Evolutionary conservation across 2,113 vertebrate genomes (phyloP).

Genomic region (Cheirogaleus medius): DNA sequence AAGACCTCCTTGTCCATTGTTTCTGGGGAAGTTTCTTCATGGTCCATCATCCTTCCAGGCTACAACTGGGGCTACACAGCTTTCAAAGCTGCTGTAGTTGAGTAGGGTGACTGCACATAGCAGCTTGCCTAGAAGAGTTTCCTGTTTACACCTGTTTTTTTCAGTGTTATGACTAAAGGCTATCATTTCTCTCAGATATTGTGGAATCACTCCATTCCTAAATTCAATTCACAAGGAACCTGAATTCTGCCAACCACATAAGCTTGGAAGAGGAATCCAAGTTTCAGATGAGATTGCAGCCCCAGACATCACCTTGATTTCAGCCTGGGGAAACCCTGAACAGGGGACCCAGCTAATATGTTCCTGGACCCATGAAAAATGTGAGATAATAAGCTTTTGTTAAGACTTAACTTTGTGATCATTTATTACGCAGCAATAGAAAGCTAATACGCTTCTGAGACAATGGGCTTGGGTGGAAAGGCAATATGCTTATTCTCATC

Average conservation of each 20-base stretch:
- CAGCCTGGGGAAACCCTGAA: neutral
- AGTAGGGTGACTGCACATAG: neutral
- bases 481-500: neutral
- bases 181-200: neutral
- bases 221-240: neutral
- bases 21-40: neutral
- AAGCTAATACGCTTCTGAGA: neutral
- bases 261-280: neutral
- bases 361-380: neutral
- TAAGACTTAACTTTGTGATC: neutral
- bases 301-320: neutral
- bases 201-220: neutral
- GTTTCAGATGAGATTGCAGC: neutral
- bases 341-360: neutral
- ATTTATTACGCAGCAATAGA: neutral
- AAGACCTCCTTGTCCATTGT: neutral
- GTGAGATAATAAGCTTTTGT: neutral
- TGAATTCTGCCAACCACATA: neutral
- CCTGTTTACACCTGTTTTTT: neutral
- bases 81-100: neutral
- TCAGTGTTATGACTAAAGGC: neutral
- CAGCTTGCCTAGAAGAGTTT: neutral
- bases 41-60: neutral
- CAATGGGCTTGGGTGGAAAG: neutral
- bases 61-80: neutral